These are phyloP conservation scores for Orchesellides sinensis DNA, from an alignment of 2,888 invertebrate genomes.

Conservation along the genomic window DNA sequence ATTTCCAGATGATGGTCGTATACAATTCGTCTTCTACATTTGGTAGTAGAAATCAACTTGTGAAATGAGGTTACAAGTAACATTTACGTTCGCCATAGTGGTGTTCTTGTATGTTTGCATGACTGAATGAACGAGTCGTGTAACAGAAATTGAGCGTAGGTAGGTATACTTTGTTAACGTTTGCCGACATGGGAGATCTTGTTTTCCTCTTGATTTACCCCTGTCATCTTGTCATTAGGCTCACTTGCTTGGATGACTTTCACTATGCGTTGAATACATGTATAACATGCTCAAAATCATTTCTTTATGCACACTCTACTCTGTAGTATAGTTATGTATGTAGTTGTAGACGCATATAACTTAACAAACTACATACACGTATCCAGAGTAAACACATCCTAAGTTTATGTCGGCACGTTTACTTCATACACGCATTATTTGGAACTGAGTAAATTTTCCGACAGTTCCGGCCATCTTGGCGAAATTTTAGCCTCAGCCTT, in stretches of 20 bases:
- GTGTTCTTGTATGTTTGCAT: no score
- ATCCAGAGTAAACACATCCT: no score
- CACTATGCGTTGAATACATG: constrained; percentile 31
- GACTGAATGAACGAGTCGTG: neutral
- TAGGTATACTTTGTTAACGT: constrained; percentile 11
- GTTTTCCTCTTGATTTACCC: constrained; percentile 65
- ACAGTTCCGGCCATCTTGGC: neutral
- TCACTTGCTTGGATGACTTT: constrained; percentile 47
- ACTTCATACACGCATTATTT: no score
- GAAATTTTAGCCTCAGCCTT: constrained; percentile 8
- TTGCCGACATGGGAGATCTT: constrained; percentile 53
- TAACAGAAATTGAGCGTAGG: neutral
- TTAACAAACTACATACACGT: no score
- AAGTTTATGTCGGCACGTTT: no score
- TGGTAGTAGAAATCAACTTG: no score
- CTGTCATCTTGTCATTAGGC: constrained; percentile 60
- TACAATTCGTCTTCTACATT: no score
- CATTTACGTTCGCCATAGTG: no score
- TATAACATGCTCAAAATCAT: neutral
- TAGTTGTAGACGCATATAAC: no score
- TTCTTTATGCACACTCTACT: neutral
- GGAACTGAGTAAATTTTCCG: no score
- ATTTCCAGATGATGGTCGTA: no score
- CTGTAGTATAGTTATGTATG: neutral
- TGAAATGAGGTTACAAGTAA: no score